phyloP scores from a whole-genome alignment of 2,888 invertebrate species.

The Hyposoter didymator region DNA sequence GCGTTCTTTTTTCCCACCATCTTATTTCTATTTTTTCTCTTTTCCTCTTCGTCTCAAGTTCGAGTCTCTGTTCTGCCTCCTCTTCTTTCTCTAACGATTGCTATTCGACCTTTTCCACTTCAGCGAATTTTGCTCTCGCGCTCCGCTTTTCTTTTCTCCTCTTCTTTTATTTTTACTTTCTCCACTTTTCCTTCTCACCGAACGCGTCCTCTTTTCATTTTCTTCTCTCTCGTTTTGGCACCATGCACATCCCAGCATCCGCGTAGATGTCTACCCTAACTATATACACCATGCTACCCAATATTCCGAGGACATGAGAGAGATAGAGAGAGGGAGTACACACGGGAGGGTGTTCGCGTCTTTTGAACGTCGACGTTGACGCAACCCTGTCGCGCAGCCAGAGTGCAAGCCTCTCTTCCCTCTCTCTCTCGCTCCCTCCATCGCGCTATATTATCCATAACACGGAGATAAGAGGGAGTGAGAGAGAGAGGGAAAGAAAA shows the following conservation, averaged over 20 bases:
- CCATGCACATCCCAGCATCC: conserved; percentile 35
- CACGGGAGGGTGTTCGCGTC: conserved; percentile 74
- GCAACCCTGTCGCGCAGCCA: conserved; percentile 80
- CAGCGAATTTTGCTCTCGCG: conserved; percentile 53
- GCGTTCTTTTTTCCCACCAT: conserved; percentile 11
- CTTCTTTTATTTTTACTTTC: conserved; percentile 29
- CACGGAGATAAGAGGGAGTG: conserved; percentile 25
- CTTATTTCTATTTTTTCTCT: conserved; percentile 1
- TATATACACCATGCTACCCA: conserved; percentile 2
- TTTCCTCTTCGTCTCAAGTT: conserved; percentile 30
- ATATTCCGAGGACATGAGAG: not conserved
- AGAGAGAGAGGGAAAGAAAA: conserved; percentile 27
- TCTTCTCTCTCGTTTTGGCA: conserved; percentile 40
- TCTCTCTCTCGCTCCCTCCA: conserved; percentile 13
- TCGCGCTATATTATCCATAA: conserved; percentile 22
- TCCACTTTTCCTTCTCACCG: conserved; percentile 29
- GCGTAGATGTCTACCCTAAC: conserved; percentile 21
- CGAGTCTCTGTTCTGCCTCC: conserved; percentile 39
- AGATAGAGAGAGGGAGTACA: conserved; percentile 21
- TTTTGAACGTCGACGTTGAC: conserved; percentile 83
- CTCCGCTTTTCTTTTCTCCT: not conserved
- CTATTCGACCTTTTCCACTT: conserved; percentile 63
- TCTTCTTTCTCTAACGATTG: conserved; percentile 30
- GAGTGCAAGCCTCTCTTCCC: conserved; percentile 49
- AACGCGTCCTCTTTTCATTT: conserved; percentile 6